Percentiles rank a stretch among this genome's conserved stretches.
Conservation (phyloP, 2,113 vertebrate genomes). For the Azemiops feae region DNA sequence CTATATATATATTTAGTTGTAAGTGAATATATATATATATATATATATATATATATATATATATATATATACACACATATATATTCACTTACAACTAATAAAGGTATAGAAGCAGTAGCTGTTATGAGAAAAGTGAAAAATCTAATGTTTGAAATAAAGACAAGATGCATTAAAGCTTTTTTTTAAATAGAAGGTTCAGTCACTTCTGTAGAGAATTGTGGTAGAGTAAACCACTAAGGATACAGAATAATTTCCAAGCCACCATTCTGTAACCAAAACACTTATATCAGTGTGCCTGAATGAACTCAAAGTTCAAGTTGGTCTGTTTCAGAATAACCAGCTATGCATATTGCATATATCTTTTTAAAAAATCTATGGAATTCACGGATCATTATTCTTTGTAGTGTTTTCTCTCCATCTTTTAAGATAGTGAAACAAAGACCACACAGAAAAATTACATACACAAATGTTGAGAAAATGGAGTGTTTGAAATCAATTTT, state of each 20-base stretch:
- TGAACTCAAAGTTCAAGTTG: conserved; percentile 14
- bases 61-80: too few species aligned
- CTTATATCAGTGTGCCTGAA: neutral
- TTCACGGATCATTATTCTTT: conserved; percentile 65
- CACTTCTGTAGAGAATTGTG: neutral
- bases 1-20: too few species aligned
- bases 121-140: neutral
- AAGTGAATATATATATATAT: too few species aligned
- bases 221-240: neutral
- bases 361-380: conserved; percentile 21
- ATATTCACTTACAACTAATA: neutral
- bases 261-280: neutral
- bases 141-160: neutral
- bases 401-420: conserved; percentile 54
- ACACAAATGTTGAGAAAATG: conserved; percentile 68
- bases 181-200: neutral
- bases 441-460: conserved; percentile 54
- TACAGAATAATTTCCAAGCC: neutral
- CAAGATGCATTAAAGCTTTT: neutral
- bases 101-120: neutral
- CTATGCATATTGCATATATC: conserved; percentile 38
- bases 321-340: conserved; percentile 1
- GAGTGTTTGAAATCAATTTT: conserved; percentile 73
- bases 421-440: conserved; percentile 55
- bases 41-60: too few species aligned